phyloP scores from a whole-genome alignment of 2,888 invertebrate genomes.

The Ametastegia equiseti region DNA sequence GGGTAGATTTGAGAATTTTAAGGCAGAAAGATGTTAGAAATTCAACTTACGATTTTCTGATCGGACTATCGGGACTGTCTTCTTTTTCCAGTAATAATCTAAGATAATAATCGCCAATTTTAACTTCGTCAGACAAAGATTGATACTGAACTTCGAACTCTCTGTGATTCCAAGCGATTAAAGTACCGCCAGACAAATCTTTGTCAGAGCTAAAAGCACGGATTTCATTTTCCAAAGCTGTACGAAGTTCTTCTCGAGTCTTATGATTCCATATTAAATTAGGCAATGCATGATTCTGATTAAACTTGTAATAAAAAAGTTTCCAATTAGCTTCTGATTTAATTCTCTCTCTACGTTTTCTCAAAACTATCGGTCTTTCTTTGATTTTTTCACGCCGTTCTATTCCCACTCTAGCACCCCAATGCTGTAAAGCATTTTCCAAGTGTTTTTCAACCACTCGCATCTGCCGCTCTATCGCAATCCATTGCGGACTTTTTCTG shows the following conservation, averaged over 20 bases:
- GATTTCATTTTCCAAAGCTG: conserved; percentile 95
- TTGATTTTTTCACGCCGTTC: conserved; percentile 81
- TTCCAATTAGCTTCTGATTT: conserved; percentile 94
- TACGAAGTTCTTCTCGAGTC: conserved; percentile 96
- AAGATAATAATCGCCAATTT: conserved; percentile 98
- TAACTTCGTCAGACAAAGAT: conserved; percentile 96
- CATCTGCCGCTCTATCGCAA: conserved; percentile 84
- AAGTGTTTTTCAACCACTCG: conserved; percentile 91
- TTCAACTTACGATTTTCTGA: conserved; percentile 90
- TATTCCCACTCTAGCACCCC: conserved; percentile 82
- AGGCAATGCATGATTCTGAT: conserved; percentile 94
- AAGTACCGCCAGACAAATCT: conserved; percentile 87
- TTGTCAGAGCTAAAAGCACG: conserved; percentile 93
- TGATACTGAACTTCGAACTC: conserved; percentile 97
- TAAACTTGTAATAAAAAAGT: conserved; percentile 96
- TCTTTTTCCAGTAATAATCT: conserved; percentile 95
- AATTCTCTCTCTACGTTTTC: conserved; percentile 92
- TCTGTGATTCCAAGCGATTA: conserved; percentile 98
- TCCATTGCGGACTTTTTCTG: conserved; percentile 85
- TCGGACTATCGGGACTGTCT: conserved; percentile 89
- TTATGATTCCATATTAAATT: conserved; percentile 99
- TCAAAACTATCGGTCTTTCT: conserved; percentile 92
- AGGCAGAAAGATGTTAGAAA: background rate
- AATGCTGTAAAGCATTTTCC: conserved; percentile 86
- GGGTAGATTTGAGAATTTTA: conserved; percentile 22